Evolutionary conservation across 2,888 invertebrate species (phyloP).

Genomic region (Auanema sp.): DNA sequence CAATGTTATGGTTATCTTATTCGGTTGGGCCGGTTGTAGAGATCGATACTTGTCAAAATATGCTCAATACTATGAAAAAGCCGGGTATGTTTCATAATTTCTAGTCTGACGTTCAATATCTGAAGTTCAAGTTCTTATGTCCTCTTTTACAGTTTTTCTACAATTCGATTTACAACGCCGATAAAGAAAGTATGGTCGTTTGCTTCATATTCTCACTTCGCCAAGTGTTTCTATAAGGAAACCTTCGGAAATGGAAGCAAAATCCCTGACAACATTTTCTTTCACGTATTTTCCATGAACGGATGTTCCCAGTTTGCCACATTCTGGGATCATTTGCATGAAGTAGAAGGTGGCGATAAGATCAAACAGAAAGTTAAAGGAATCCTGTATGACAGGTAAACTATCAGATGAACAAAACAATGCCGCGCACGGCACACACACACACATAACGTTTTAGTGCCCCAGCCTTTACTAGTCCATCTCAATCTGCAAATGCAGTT

Average conservation of each 20-base stretch:
- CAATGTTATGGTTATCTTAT: conserved; percentile 72
- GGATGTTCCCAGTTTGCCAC: conserved; percentile 54
- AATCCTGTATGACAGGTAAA: conserved; percentile 59
- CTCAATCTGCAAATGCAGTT: conserved; percentile 59
- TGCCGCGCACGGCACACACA: conserved; percentile 4
- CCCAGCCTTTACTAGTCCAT: conserved; percentile 56
- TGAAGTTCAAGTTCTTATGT: neutral
- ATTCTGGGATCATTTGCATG: conserved; percentile 49
- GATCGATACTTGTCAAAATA: conserved; percentile 80
- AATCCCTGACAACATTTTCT: conserved; percentile 17
- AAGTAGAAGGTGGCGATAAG: conserved; percentile 27
- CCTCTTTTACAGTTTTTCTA: conserved; percentile 45
- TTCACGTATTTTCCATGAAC: conserved; percentile 50
- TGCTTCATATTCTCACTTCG: conserved; percentile 48
- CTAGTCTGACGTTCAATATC: neutral
- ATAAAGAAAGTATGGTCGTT: conserved; percentile 53
- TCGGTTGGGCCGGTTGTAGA: conserved; percentile 81
- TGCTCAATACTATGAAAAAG: conserved; percentile 77
- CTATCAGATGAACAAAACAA: neutral
- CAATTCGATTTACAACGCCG: conserved; percentile 58
- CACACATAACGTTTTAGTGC: conserved; percentile 35
- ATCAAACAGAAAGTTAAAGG: conserved; percentile 46
- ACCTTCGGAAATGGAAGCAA: conserved; percentile 7
- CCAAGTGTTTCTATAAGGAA: conserved; percentile 28
- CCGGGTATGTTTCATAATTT: conserved; percentile 71